Percentiles rank a stretch among this genome's conserved stretches.
Conservation (phyloP, 2,113 vertebrate species). For the Charadrius vociferus region DNA sequence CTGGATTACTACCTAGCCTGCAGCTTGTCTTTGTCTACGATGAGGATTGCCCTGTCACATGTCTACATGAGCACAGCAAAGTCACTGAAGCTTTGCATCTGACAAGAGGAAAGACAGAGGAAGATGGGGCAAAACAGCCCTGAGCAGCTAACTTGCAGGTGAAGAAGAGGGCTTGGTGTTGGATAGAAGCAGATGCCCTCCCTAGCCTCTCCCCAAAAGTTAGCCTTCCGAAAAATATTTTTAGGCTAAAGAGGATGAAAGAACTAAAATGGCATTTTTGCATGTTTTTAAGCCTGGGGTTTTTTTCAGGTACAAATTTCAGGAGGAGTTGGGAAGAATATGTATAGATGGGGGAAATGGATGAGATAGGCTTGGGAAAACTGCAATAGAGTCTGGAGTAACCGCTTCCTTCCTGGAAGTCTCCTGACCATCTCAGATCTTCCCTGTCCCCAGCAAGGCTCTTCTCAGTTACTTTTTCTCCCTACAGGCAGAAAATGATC, state of each 20-base stretch:
- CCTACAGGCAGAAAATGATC: background rate
- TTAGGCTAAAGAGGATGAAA: background rate
- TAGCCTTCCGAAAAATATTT: background rate
- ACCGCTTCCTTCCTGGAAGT: background rate
- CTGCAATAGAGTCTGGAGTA: background rate
- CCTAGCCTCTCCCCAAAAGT: background rate
- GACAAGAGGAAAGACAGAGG: background rate
- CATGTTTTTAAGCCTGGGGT: accelerated
- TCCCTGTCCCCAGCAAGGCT: background rate
- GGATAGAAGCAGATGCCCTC: background rate
- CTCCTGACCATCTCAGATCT: background rate
- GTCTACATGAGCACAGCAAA: background rate
- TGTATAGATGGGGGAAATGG: background rate
- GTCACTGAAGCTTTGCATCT: background rate
- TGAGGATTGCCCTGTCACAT: background rate
- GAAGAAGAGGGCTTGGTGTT: background rate
- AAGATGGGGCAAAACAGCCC: background rate
- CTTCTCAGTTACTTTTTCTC: background rate
- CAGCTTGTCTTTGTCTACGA: background rate
- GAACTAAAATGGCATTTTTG: background rate
- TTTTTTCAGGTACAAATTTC: background rate
- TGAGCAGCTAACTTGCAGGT: background rate
- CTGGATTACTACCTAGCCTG: background rate
- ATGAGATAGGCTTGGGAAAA: background rate
- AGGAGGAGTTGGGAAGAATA: background rate